phyloP scores from a whole-genome alignment of 2,888 invertebrate genomes.

The Noctua comes region DNA sequence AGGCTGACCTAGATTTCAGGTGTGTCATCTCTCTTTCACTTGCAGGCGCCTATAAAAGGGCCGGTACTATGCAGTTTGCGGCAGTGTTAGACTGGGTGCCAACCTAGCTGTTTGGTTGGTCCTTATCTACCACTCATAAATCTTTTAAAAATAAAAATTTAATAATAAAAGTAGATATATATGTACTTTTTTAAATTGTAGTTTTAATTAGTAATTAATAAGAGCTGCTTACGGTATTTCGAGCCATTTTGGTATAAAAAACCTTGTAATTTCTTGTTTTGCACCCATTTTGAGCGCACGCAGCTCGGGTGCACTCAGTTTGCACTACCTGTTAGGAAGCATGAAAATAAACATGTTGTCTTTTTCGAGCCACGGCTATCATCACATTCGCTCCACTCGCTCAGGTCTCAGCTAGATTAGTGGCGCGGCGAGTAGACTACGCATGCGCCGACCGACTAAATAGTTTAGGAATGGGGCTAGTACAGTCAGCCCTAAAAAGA shows the following conservation, averaged over 20 bases:
- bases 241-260: not conserved
- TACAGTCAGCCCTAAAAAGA: not conserved
- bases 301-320: too few relatives aligned
- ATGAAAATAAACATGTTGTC: too few relatives aligned
- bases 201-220: too few relatives aligned
- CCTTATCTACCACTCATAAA: not conserved
- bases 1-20: not conserved
- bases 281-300: too few relatives aligned
- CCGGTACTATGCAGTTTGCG: not conserved
- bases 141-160: not conserved
- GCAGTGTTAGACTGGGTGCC: constrained; percentile 1
- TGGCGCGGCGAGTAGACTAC: not conserved
- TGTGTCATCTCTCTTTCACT: too few relatives aligned
- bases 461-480: not conserved
- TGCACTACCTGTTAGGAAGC: too few relatives aligned
- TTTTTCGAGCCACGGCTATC: too few relatives aligned
- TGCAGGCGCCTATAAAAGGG: not conserved
- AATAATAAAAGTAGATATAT: not conserved
- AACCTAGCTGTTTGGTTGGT: not conserved
- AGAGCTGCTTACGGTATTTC: not conserved
- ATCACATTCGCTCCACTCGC: too few relatives aligned
- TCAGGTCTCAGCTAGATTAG: not conserved
- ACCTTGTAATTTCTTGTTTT: not conserved
- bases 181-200: too few relatives aligned
- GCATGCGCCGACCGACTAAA: not conserved